Evolutionary conservation across 2,888 invertebrate genomes (phyloP).

Genomic region (Helobdella robusta): DNA sequence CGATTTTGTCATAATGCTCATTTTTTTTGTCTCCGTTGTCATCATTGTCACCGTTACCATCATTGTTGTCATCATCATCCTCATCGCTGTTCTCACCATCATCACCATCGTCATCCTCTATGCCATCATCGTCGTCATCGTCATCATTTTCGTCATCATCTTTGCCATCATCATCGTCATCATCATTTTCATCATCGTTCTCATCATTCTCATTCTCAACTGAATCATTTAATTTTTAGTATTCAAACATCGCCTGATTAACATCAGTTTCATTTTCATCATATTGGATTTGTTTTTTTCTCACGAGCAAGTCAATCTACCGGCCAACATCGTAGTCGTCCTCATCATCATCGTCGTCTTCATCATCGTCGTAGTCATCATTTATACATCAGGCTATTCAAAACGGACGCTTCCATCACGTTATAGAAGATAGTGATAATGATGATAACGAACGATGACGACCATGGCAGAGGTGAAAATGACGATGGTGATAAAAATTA

Average conservation of each 20-base stretch:
- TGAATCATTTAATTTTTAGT: neutral
- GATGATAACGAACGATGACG: neutral
- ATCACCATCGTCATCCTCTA: neutral
- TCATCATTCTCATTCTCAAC: constrained; percentile 10
- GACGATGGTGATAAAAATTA: neutral
- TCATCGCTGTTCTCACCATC: neutral
- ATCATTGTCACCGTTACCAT: constrained; percentile 8
- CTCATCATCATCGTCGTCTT: too few species aligned
- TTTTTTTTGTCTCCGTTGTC: neutral
- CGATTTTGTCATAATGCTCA: neutral
- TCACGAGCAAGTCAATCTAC: too few species aligned
- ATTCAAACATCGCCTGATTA: too few species aligned
- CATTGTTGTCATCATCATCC: neutral
- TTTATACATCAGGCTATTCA: too few species aligned
- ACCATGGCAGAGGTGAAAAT: neutral
- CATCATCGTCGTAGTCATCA: too few species aligned
- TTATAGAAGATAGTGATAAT: neutral
- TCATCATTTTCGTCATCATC: constrained; percentile 6
- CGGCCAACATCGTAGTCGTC: too few species aligned
- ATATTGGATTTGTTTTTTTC: too few species aligned
- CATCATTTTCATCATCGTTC: neutral
- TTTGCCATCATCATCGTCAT: constrained; percentile 1
- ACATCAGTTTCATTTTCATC: too few species aligned
- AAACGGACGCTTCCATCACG: neutral
- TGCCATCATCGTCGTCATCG: neutral